Evolutionary conservation across 2,888 invertebrate species (phyloP).

Genomic region (Stenolophus ochropezus): DNA sequence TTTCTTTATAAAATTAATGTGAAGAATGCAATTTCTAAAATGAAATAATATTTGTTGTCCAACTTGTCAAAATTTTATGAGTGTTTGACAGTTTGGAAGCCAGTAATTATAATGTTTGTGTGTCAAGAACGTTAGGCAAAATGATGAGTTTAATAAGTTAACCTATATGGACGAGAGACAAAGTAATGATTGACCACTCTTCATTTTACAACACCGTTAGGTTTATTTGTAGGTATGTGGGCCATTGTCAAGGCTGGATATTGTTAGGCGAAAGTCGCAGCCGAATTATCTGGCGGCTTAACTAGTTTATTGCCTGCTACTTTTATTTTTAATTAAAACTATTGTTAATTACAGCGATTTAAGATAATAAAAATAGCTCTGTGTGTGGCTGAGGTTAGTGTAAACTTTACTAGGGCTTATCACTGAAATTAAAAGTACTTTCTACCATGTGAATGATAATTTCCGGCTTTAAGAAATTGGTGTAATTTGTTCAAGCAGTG

Average conservation of each 20-base stretch:
- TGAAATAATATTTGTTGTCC: background rate
- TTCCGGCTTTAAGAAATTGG: conserved; percentile 44
- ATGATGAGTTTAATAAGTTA: conserved; percentile 33
- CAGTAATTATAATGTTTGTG: conserved; percentile 20
- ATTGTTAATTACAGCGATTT: conserved; percentile 36
- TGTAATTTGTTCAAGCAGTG: conserved; percentile 15
- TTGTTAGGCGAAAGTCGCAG: conserved; percentile 42
- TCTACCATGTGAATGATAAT: conserved; percentile 42
- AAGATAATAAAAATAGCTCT: conserved; percentile 4
- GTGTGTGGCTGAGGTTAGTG: conserved; percentile 48
- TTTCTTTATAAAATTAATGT: too few species aligned
- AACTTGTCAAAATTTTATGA: background rate
- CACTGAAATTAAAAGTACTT: conserved; percentile 42
- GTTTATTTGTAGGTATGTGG: conserved; percentile 54
- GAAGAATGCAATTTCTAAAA: too few species aligned
- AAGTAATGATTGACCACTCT: conserved; percentile 6
- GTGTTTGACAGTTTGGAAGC: conserved; percentile 4
- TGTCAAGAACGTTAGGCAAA: conserved; percentile 33
- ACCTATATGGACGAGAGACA: conserved; percentile 29
- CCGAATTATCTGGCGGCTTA: conserved; percentile 9
- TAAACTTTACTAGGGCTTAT: conserved; percentile 43
- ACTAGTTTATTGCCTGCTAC: conserved; percentile 36
- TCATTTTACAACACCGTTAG: conserved; percentile 33
- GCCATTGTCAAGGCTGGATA: conserved; percentile 47
- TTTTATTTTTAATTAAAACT: conserved; percentile 48